Percentiles rank a stretch among this genome's conserved stretches.
Conservation (phyloP, 2,113 vertebrate genomes). For the Candoia aspera region DNA sequence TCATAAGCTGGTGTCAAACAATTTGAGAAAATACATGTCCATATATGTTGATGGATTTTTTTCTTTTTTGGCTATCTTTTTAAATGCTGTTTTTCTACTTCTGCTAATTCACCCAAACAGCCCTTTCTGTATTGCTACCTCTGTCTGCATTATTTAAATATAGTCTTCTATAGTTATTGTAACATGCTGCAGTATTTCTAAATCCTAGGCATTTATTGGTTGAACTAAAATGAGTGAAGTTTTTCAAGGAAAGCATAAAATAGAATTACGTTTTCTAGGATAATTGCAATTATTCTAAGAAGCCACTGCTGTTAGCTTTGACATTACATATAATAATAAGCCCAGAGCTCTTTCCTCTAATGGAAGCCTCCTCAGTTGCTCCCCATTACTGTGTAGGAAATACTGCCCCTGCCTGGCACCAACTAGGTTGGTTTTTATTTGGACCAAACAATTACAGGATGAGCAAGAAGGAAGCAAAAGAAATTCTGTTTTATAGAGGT, state of each 20-base stretch:
- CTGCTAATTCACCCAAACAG: not conserved
- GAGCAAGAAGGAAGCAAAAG: not conserved
- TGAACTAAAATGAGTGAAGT: not conserved
- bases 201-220: not conserved
- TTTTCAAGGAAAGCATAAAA: not conserved
- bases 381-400: not conserved
- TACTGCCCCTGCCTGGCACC: not conserved
- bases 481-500: not conserved
- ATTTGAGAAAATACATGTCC: not conserved
- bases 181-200: not conserved
- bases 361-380: not conserved
- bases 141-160: not conserved
- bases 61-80: not conserved
- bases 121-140: not conserved
- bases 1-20: not conserved
- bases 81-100: not conserved
- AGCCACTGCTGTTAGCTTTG: not conserved
- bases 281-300: not conserved
- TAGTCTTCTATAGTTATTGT: not conserved
- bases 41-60: not conserved
- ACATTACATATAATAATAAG: not conserved
- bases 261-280: not conserved
- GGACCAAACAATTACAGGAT: not conserved
- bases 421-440: not conserved
- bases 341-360: not conserved